Percentiles rank a stretch among this genome's conserved stretches.
These are phyloP conservation scores for Acleris holmiana DNA, from an alignment of 2,888 invertebrate genomes.

Conservation along the genomic window DNA sequence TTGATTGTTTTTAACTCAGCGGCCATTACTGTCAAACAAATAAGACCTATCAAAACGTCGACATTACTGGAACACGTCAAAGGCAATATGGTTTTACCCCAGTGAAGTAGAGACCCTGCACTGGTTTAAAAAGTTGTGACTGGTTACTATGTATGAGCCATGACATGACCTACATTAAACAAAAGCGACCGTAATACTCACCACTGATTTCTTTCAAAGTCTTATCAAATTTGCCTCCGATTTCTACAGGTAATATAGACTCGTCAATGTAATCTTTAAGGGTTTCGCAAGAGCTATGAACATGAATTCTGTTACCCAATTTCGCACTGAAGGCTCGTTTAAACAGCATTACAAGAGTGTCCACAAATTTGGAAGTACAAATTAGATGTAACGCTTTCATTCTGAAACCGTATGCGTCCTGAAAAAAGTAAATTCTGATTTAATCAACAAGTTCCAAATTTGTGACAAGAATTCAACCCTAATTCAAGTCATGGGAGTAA, in stretches of 20 bases:
- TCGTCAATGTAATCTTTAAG: conserved; percentile 34
- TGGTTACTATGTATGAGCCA: no score
- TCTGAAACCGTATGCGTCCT: conserved; percentile 44
- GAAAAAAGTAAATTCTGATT: conserved; percentile 29
- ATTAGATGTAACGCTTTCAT: conserved; percentile 42
- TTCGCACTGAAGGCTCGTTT: conserved; percentile 39
- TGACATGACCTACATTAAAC: no score
- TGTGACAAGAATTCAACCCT: not conserved
- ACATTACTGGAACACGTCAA: no score
- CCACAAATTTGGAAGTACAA: conserved; percentile 41
- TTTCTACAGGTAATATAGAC: conserved; percentile 38
- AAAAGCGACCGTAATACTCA: no score
- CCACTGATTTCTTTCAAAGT: conserved; percentile 19
- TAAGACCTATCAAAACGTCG: no score
- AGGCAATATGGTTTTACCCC: no score
- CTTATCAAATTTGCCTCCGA: conserved; percentile 34
- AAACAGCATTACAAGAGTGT: conserved; percentile 35
- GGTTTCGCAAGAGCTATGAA: conserved; percentile 35
- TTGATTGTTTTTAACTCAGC: no score
- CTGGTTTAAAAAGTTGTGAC: no score
- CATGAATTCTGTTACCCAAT: conserved; percentile 38
- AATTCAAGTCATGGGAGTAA: not conserved
- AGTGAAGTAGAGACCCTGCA: no score
- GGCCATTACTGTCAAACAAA: no score
- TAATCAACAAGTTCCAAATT: not conserved